These are phyloP conservation scores for Heliconius melpomene DNA, from an alignment of 1,140 invertebrate species.

Conservation along the genomic window DNA sequence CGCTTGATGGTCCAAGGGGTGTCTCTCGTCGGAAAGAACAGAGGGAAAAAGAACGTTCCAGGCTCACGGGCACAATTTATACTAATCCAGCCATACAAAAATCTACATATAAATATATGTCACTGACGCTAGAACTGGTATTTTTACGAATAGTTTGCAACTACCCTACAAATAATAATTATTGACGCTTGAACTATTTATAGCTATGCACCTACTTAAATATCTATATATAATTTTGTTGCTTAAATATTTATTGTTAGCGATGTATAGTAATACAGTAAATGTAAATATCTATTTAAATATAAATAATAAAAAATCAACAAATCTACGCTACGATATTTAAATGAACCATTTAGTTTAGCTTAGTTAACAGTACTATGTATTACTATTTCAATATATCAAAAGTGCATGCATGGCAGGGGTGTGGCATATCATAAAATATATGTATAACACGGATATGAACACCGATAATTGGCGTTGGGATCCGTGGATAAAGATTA, in stretches of 20 bases:
- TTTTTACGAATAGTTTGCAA: neutral
- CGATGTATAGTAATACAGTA: too few species aligned
- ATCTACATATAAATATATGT: conserved; percentile 23
- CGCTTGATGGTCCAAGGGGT: neutral
- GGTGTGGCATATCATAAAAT: too few species aligned
- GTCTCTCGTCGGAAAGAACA: conserved; percentile 34
- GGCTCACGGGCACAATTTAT: conserved; percentile 34
- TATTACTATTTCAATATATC: too few species aligned
- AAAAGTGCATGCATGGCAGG: too few species aligned
- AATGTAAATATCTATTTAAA: too few species aligned
- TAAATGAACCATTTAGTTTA: too few species aligned
- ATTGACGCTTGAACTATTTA: neutral
- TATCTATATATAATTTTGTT: neutral
- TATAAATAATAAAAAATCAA: too few species aligned
- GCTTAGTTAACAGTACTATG: too few species aligned
- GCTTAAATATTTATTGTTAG: neutral
- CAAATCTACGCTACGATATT: too few species aligned
- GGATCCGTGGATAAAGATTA: too few species aligned
- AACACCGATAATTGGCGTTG: too few species aligned
- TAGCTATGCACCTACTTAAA: neutral
- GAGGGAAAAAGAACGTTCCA: conserved; percentile 38
- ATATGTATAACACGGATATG: too few species aligned
- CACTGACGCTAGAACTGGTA: neutral
- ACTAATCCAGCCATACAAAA: conserved; percentile 17
- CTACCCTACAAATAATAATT: conserved; percentile 4